Evolutionary conservation across 23 tunicate species (phyloP).

Genomic region (Styela plicata): DNA sequence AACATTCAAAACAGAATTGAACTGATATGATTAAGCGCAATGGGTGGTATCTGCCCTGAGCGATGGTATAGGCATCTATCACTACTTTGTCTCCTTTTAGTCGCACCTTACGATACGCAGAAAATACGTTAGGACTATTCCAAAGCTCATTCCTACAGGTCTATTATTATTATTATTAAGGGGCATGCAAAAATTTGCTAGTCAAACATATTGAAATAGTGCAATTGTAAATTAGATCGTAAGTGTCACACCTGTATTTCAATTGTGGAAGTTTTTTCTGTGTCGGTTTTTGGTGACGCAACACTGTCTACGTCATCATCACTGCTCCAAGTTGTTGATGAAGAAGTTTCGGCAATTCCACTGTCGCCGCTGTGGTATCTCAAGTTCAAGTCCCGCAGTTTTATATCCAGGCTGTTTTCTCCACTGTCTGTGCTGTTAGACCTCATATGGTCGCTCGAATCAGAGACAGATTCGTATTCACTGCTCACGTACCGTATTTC

Average conservation of each 20-base stretch:
- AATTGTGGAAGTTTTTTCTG: neutral
- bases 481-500: neutral
- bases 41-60: too few species aligned
- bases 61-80: too few species aligned
- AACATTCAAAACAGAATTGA: too few species aligned
- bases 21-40: too few species aligned
- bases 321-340: constrained; percentile 25
- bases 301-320: neutral
- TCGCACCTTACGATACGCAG: too few species aligned
- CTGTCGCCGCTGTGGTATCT: constrained; percentile 82
- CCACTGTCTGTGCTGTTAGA: neutral
- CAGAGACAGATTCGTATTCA: neutral
- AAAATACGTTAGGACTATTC: too few species aligned
- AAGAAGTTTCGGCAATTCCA: constrained; percentile 64
- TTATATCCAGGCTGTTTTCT: neutral
- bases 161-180: too few species aligned
- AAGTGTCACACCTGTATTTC: neutral
- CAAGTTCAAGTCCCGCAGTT: constrained; percentile 4
- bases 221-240: too few species aligned
- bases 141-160: too few species aligned
- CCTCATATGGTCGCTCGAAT: neutral
- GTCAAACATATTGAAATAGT: too few species aligned
- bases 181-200: too few species aligned
- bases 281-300: neutral
- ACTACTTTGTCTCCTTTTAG: too few species aligned